phyloP scores from a whole-genome alignment of 2,888 invertebrate genomes.

The Agrotis puta region DNA sequence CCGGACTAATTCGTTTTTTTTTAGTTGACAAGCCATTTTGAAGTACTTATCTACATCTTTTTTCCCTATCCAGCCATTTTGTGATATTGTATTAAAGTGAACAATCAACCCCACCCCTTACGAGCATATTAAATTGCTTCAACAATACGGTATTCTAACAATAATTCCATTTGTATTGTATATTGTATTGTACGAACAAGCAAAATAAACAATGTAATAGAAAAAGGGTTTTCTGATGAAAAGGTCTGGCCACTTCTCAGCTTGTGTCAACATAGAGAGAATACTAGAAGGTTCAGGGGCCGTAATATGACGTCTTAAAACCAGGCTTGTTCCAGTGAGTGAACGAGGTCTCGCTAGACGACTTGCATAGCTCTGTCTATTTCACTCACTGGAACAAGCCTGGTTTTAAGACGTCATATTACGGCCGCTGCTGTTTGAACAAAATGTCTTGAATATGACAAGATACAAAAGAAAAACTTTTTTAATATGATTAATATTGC shows the following conservation, averaged over 20 bases:
- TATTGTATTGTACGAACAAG: slow-evolving; percentile 28
- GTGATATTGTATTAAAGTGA: neutral
- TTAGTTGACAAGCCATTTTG: too few relatives aligned
- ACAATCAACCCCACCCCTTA: neutral
- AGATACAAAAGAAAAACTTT: too few relatives aligned
- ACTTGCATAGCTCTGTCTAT: too few relatives aligned
- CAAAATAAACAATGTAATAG: slow-evolving; percentile 45
- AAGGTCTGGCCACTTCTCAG: slow-evolving; percentile 35
- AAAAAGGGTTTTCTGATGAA: slow-evolving; percentile 51
- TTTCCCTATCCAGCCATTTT: neutral
- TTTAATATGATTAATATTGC: too few relatives aligned
- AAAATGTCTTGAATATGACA: too few relatives aligned
- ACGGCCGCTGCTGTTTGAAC: too few relatives aligned
- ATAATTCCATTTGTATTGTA: slow-evolving; percentile 30
- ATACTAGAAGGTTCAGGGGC: slow-evolving; percentile 20
- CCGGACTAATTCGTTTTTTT: too few relatives aligned
- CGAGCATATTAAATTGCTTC: slow-evolving; percentile 21
- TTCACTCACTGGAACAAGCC: too few relatives aligned
- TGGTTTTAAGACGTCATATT: too few relatives aligned
- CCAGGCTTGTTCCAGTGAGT: too few relatives aligned
- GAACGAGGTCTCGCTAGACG: too few relatives aligned
- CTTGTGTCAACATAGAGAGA: neutral
- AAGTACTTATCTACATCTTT: neutral
- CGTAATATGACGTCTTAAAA: too few relatives aligned
- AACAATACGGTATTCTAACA: slow-evolving; percentile 22